Base-by-base conservation (phyloP, 2,888 invertebrate species). In the Pachymerium ferrugineum region DNA sequence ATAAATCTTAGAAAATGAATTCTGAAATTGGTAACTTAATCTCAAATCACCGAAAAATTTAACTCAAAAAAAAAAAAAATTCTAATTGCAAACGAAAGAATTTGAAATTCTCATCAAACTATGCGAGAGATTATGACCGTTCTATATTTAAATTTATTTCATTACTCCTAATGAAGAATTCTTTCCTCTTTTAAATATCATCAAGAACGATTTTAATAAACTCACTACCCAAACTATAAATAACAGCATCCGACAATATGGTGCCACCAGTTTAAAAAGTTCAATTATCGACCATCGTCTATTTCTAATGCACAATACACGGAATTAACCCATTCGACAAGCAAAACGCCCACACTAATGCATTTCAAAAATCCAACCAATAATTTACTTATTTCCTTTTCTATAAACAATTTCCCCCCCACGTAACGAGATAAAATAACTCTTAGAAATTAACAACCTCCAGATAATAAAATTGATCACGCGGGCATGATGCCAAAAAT, bases 101-200 rank as follows among this genome's bases (percentile, higher is more conserved):
- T 14, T 38, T n/a, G n/a, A n/a, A n/a, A n/a, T n/a, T n/a, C n/a
- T n/a, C n/a, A n/a, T n/a, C n/a, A n/a, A n/a, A n/a, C n/a, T n/a
- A n/a, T n/a, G n/a, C n/a, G n/a, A n/a, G n/a, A n/a, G n/a, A n/a
- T 25, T 25, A 12, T 54, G 25, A 54, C 12, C 54, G 25, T 8
- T 54, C 54, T 54, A 54, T 28, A 54, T 5, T 54, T 54, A 25
- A 54, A 54, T 54, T 54, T 28, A 14, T 25, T 54, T 28, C 54
- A 54, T 54, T 54, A 54, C 25, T 54, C 12, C 54, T 54, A 54
- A 54, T 54, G 54, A 54, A 54, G 25, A 54, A 54, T 54, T 54
- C 54, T 54, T 54, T 54, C 54, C 54, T 54, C 22, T 54, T 28
- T 54, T 25, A 54, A 25, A 10, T 22, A 22, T 22, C 22, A 19